Conservation (phyloP, 1,140 invertebrate species). For the Bathynomus jamesi region DNA sequence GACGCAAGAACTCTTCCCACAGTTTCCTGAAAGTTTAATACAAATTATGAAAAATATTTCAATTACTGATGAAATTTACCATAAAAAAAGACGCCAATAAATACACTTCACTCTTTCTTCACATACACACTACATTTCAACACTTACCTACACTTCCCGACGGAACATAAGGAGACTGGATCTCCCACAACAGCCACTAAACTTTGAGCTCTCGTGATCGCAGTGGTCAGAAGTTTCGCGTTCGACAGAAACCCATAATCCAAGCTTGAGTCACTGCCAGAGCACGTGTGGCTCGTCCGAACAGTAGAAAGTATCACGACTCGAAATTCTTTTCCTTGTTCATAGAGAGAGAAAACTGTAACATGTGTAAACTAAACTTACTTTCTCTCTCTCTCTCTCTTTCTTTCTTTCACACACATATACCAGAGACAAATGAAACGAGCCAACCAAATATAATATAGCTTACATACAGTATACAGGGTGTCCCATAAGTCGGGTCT, state of each 20-base stretch:
- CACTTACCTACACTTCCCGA: constrained; percentile 64
- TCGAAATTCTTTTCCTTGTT: constrained; percentile 68
- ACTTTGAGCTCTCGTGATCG: constrained; percentile 75
- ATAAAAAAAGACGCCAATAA: constrained; percentile 21
- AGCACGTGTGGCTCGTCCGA: constrained; percentile 64
- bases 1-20: constrained; percentile 72
- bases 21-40: constrained; percentile 60
- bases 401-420: too few species aligned
- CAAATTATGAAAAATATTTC: too few species aligned
- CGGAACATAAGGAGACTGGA: constrained; percentile 71
- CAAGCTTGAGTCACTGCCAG: constrained; percentile 39
- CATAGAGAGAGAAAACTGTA: neutral
- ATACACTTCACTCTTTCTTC: neutral
- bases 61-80: too few species aligned
- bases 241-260: constrained; percentile 75
- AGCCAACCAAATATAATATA: too few species aligned
- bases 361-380: too few species aligned
- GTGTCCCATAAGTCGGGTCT: too few species aligned
- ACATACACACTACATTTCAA: neutral
- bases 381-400: too few species aligned
- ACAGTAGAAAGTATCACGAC: constrained; percentile 79
- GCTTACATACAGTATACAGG: too few species aligned
- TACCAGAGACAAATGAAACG: too few species aligned
- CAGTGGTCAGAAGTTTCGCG: constrained; percentile 74
- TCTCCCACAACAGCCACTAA: constrained; percentile 82